Percentiles rank a stretch among this genome's conserved stretches.
phyloP scores from a whole-genome alignment of 2,888 invertebrate species.

The Epiblema foenella region DNA sequence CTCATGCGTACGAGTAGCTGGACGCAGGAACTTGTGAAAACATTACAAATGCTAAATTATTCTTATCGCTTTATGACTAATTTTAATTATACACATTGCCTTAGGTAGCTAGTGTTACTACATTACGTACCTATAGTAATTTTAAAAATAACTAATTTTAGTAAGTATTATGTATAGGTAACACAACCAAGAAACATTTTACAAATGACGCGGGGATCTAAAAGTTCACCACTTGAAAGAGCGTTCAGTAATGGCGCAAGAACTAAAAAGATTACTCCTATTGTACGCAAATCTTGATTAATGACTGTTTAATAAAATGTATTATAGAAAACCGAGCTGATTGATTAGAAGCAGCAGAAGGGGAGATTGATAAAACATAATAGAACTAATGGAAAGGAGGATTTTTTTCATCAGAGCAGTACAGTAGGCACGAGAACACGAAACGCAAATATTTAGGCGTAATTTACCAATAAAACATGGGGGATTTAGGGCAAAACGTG shows the following conservation, averaged over 20 bases:
- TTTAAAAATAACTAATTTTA: too few relatives aligned
- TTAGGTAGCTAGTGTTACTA: too few relatives aligned
- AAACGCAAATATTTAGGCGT: neutral
- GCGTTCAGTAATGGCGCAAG: constrained; percentile 12
- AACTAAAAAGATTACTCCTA: constrained; percentile 48
- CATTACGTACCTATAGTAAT: too few relatives aligned
- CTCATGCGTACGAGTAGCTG: constrained; percentile 9
- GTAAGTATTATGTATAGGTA: too few relatives aligned
- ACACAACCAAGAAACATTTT: neutral
- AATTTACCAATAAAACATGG: neutral
- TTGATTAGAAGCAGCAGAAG: constrained; percentile 17
- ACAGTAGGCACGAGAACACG: neutral
- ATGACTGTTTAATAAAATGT: constrained; percentile 53
- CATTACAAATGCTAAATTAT: constrained; percentile 31
- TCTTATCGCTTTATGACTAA: constrained; percentile 24
- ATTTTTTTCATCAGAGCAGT: neutral
- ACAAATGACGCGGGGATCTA: neutral
- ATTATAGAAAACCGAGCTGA: constrained; percentile 14
- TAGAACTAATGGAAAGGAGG: neutral
- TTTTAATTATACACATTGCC: too few relatives aligned
- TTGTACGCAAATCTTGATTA: constrained; percentile 64
- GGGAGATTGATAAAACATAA: constrained; percentile 3
- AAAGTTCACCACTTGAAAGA: neutral
- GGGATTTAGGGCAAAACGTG: neutral
- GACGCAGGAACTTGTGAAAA: constrained; percentile 27